Evolutionary conservation across 1,140 invertebrate species (phyloP), one percentile per base, ranked within the genome.

Genomic region (Magallana ariakensis): DNA sequence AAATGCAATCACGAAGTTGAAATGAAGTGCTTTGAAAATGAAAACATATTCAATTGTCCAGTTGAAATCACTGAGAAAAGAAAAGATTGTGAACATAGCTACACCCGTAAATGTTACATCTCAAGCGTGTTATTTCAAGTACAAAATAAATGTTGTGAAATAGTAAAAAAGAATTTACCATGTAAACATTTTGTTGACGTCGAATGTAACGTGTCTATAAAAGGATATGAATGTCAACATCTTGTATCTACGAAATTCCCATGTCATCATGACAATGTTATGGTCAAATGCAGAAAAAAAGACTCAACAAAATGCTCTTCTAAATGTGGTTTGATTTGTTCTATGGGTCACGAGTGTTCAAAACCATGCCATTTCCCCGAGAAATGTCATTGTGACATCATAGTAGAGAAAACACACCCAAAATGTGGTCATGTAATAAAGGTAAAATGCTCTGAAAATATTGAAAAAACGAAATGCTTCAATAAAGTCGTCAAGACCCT

Each of bases 311-410:
- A 60, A 58, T 84, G 82, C 58, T 13, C 8, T 22, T 33, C 53
- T 58, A 9, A 11, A 10, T 84, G 82, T 60, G 56, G 55, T n/a
- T 90, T 90, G 84, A 57, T 60, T 22, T 96, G 96, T 56, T 96
- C 96, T 1, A 97, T 96, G 92, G 93, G 93, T 26, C 92, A 95
- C 84, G 89, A 85, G 9, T 97, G 96, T 57, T 55, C 86, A 97
- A 96, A 93, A 95, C 95, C 5, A 70, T 87, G 85, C 46, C 22
- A 96, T 95, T 91, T 94, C 92, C 96, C 93, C 92, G 85, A 86
- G 7, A 96, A 97, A 93, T 92, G 94, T 4, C 88, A 87, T 83
- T 97, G 97, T 91, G 92, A 26, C 1, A 95, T 94, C 8, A 3
- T 56, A 16, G 55, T 16, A 46, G 1, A 19, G 91, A 62, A 89